Base-by-base conservation (phyloP, 2,888 invertebrate genomes). In the Sylvicola fuscatus region DNA sequence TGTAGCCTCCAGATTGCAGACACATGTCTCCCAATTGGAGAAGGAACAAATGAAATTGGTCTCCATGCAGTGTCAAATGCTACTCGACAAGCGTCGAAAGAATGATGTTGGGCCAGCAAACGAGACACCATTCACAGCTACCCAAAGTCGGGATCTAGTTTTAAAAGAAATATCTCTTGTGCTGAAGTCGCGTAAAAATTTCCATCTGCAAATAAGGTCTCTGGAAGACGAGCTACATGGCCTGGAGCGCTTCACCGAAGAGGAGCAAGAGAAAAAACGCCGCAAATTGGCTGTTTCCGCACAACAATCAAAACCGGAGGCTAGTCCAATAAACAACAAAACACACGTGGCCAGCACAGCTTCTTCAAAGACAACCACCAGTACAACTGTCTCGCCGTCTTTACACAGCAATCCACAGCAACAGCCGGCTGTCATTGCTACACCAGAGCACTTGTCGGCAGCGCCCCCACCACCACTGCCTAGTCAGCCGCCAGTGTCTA, bases 151-250 rank as follows among this genome's bases (percentile, higher is more conserved):
- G 49, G 84, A 87, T 50, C 72, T 78, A 49, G 75, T 90, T 44
- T 58, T 89, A 39, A 77, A 78, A 49, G 89, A 90, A 61, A 86
- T 90, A 46, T 80, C 80, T 5, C 74, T 79, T 3, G 86, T 84
- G 4, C 58, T 89, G 44, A 70, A 78, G 6, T 80, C 86, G 45
- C 68, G 86, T 32, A 89, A 89, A 56, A 73, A 82, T 47, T 61
- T 92, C 37, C 82, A 84, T 48, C 73, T 73, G 35, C 81, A 84
- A 57, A 78, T 73, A 12, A 75, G 76, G 3, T 74, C 74, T 42
- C 61, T 89, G 43, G 86, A 89, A 52, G 71, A 68, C 41, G 86
- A 89, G 54, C 68, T 87, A 16, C 63, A 67, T 32, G 66, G 70
- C 39, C 62, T 89, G 50, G 84, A 87, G 51, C 71, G 77, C 46